These are phyloP conservation scores for Drosophila fulvimacula DNA, from an alignment of 2,888 invertebrate genomes.

Conservation along the genomic window DNA sequence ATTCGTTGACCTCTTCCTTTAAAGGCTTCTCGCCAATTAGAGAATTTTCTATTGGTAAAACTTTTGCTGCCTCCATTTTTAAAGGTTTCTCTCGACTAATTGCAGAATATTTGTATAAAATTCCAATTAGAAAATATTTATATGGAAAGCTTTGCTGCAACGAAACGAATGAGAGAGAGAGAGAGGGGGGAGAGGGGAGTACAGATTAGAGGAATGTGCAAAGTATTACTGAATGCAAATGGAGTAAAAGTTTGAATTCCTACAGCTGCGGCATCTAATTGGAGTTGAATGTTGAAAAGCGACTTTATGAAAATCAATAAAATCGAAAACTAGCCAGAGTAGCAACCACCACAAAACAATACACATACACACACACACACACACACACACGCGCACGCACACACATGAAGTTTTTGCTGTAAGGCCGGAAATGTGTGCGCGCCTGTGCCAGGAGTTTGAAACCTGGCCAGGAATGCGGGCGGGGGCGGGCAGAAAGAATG, in stretches of 20 bases:
- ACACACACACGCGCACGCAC: not conserved
- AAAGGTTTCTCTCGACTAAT: not conserved
- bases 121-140: conserved; percentile 26
- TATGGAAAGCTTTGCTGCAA: conserved; percentile 4
- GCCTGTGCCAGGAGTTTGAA: conserved; percentile 48
- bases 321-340: conserved; percentile 74
- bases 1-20: too few relatives aligned
- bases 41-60: not conserved
- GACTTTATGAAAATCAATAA: conserved; percentile 77
- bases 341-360: conserved; percentile 49
- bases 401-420: conserved; percentile 34
- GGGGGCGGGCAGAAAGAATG: conserved; percentile 31
- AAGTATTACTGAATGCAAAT: conserved; percentile 33
- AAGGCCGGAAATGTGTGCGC: conserved; percentile 60
- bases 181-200: not conserved
- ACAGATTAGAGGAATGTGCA: conserved; percentile 19
- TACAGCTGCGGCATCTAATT: conserved; percentile 56
- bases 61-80: not conserved
- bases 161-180: not conserved
- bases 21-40: conserved; percentile 1
- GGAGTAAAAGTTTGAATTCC: conserved; percentile 34
- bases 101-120: not conserved
- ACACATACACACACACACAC: not conserved
- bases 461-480: conserved; percentile 25
- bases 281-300: conserved; percentile 46